Evolutionary conservation across 2,888 invertebrate genomes (phyloP).

Genomic region (Acrobasis suavella): DNA sequence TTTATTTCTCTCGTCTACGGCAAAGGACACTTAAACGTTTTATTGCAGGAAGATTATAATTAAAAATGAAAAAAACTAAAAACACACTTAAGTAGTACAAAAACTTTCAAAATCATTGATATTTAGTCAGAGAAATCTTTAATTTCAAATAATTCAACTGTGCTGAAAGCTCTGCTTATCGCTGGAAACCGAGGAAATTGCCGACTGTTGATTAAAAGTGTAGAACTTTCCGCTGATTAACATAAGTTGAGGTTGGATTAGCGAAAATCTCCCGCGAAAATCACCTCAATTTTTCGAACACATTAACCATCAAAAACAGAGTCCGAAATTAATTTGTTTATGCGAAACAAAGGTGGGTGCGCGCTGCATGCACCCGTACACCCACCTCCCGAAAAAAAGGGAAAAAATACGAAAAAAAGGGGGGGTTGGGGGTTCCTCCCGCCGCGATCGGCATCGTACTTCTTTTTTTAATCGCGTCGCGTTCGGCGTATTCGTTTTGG

Average conservation of each 20-base stretch:
- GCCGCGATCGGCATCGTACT: constrained; percentile 81
- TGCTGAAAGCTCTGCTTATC: background rate
- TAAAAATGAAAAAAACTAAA: background rate
- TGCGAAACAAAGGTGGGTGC: constrained; percentile 82
- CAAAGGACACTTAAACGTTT: too few relatives aligned
- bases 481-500: constrained; percentile 79
- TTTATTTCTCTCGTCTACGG: too few relatives aligned
- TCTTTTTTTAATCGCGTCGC: constrained; percentile 83
- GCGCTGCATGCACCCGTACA: constrained; percentile 77
- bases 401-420: constrained; percentile 69
- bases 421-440: constrained; percentile 60
- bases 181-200: constrained; percentile 6
- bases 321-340: constrained; percentile 83
- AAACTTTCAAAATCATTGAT: background rate
- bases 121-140: background rate
- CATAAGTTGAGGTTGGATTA: constrained; percentile 4
- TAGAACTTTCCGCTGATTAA: constrained; percentile 16
- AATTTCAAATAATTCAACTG: background rate
- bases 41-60: too few relatives aligned
- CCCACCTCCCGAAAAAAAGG: constrained; percentile 78
- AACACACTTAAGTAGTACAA: background rate
- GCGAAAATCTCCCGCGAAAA: constrained; percentile 32
- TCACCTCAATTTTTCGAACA: constrained; percentile 66
- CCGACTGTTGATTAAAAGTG: constrained; percentile 13
- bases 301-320: constrained; percentile 80